Base-by-base conservation (phyloP, 2,113 vertebrate species). In the Peromyscus polionotus region DNA sequence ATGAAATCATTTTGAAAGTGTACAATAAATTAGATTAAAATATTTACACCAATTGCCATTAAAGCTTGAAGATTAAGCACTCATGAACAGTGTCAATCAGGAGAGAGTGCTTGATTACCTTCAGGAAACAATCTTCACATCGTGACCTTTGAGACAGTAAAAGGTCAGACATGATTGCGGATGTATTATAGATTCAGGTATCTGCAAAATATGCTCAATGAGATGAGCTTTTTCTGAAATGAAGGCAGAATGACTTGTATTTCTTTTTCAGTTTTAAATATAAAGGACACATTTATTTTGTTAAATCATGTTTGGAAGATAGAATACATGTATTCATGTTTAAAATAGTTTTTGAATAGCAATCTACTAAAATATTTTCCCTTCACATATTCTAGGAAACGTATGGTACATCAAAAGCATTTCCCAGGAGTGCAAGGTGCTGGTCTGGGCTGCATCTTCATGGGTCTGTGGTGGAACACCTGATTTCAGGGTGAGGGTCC, bases 11-110 rank as follows among this genome's bases (percentile, higher is more conserved):
- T 98, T 97, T 94, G 73, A 97, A 95, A 95, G 59, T 88, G 31
- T 48, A 57, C 73, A 98, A 97, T 91, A 81, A 81, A 92, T 96
- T 97, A 95, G 33, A 95, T 98, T 97, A 96, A 97, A 98, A 98
- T 97, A 95, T 86, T 94, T 96, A 42, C 14, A 84, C 54, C 97
- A 90, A 48, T 93, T 94, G 22, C 61, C 97, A 91, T 97, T 93
- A 97, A 22, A 6, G 92, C 63, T 67, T 85, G 97, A 98, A 97
- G 89, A 97, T 96, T 97, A 97, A 97, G 48, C 45, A 81, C 13
- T n/a, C 92, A 88, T 26, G 72, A 45, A 97, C 59, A 20, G 22
- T 90, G 85, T 97, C 97, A 98, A 95, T 98, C 94, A 97, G 48
- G 8, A 28, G 59, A 63, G 13, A 36, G 67, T 75, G 42, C 96